Percentiles rank a stretch among this genome's conserved stretches.
phyloP scores from a whole-genome alignment of 2,888 invertebrate species.

The Philereme transversata region DNA sequence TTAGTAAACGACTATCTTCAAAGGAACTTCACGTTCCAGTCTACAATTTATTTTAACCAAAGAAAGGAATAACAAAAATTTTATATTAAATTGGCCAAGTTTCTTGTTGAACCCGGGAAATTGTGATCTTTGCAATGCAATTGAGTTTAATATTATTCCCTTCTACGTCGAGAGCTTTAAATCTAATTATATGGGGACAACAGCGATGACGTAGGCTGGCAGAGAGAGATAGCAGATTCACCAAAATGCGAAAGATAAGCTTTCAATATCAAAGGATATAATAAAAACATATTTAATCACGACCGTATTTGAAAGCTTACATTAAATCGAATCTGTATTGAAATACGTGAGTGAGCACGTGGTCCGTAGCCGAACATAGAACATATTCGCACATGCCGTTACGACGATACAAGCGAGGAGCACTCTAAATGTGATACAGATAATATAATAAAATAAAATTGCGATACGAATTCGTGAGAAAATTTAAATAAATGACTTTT shows the following conservation, averaged over 20 bases:
- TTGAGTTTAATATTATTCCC: slow-evolving; percentile 78
- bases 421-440: slow-evolving; percentile 80
- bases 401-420: slow-evolving; percentile 62
- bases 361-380: slow-evolving; percentile 39
- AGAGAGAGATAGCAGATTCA: slow-evolving; percentile 45
- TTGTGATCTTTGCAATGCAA: slow-evolving; percentile 79
- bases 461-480: slow-evolving; percentile 84
- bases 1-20: neutral
- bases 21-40: neutral
- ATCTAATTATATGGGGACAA: slow-evolving; percentile 78
- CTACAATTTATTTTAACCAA: slow-evolving; percentile 18
- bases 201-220: slow-evolving; percentile 60
- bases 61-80: slow-evolving; percentile 31
- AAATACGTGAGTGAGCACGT: slow-evolving; percentile 35
- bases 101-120: slow-evolving; percentile 59
- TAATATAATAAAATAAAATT: slow-evolving; percentile 84
- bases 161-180: slow-evolving; percentile 75
- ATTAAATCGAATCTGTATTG: slow-evolving; percentile 36
- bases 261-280: slow-evolving; percentile 29
- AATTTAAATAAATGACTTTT: slow-evolving; percentile 85
- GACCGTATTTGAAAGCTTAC: slow-evolving; percentile 41
- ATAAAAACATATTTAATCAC: slow-evolving; percentile 40
- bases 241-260: slow-evolving; percentile 25
- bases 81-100: slow-evolving; percentile 47
- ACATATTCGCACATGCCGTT: slow-evolving; percentile 45